Base-by-base conservation (phyloP, 2,888 invertebrate species). In the Epistrophella euchroma region DNA sequence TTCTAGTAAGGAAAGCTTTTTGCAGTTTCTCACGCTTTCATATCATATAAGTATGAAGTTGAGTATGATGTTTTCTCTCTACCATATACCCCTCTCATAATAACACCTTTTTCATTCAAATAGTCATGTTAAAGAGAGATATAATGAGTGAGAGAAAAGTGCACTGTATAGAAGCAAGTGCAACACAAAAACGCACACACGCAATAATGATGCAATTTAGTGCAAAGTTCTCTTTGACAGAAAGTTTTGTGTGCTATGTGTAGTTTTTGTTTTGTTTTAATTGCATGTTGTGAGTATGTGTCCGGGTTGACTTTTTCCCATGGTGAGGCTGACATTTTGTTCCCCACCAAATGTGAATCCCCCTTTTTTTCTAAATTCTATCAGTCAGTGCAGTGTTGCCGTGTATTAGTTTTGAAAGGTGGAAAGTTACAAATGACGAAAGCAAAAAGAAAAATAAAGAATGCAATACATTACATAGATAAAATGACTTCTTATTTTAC, bases 11-110 rank as follows among this genome's bases (percentile, higher is more conserved):
- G 22, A 60, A 22, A 77, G 77, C 78, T 82, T 58, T 86, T 58
- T 55, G 45, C 55, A 47, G 68, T 73, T 86, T 86, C 86, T 81
- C 86, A 86, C 86, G 82, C 86, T 77, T 82, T 82, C 62, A 45
- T 56, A 55, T 68, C 68, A 28, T 22, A 25, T 15, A 15, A 2
- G n/a, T 43, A n/a, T n/a, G n/a, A n/a, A 43, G 28, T 28, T 28
- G 6, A 28, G 9, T 4, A 7, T 52, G 25, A 17, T 17, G 32
- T 66, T 66, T 66, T 47, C 68, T 68, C 35, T 64, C 37, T 40
- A 40, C 13, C 15, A 37, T n/a, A 35, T 17, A 11, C 19, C 35
- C 58, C 37, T n/a, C 13, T 2, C 19, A 15, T 28, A 6, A 32
- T 3, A 4, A 15, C 32, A 17, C n/a, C n/a, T 2, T 45, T n/a